These are phyloP conservation scores for Stictonetta naevosa DNA, from an alignment of 2,113 vertebrate genomes.

Conservation along the genomic window DNA sequence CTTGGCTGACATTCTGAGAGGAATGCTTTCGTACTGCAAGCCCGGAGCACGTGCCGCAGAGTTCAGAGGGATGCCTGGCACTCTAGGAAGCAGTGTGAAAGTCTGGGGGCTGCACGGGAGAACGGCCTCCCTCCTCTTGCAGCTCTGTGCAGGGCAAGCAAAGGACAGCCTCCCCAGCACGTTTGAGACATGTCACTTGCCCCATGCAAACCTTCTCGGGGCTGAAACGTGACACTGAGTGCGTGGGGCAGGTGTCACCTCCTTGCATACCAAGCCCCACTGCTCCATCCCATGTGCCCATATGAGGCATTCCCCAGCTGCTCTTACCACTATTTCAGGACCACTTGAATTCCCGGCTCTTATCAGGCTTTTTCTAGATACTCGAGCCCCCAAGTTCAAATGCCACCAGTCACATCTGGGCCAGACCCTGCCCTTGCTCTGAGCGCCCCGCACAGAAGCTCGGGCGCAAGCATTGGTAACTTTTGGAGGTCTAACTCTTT, in stretches of 20 bases:
- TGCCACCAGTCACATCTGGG: constrained; percentile 42
- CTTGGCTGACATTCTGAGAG: background rate
- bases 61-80: background rate
- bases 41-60: background rate
- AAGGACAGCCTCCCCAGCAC: background rate
- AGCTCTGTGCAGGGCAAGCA: background rate
- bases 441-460: background rate
- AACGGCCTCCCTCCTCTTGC: background rate
- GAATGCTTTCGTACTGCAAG: background rate
- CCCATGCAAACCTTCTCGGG: background rate
- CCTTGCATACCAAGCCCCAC: constrained; percentile 29
- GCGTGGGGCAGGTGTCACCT: constrained; percentile 41
- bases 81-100: too few species aligned
- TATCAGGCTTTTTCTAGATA: constrained; percentile 32
- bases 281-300: constrained; percentile 9
- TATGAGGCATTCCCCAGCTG: constrained; percentile 56
- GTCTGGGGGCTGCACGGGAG: background rate
- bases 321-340: constrained; percentile 61
- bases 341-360: constrained; percentile 53
- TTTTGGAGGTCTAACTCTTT: background rate
- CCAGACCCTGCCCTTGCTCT: background rate
- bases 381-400: background rate
- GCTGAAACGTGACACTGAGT: constrained; percentile 19
- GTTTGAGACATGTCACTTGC: background rate
- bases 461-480: background rate